Base-by-base conservation (phyloP, 2,888 invertebrate genomes). In the Cordilura impudica region DNA sequence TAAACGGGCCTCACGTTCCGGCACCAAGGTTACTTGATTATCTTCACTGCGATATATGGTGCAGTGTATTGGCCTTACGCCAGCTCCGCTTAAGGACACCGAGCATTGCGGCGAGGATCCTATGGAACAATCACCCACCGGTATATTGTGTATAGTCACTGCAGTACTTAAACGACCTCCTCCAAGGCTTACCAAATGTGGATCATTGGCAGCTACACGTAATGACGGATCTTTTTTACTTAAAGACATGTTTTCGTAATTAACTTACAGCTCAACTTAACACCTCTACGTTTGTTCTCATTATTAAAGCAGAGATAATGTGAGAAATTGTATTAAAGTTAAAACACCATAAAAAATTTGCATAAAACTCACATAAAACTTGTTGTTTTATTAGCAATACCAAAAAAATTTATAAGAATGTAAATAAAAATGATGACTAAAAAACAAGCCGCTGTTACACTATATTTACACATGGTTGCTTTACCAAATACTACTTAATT, bases 151-250 rank as follows among this genome's bases (percentile, higher is more conserved):
- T 83, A 97, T 92, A 26, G 97, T 97, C 85, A 97, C 96, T 14
- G 96, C 96, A 29, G 97, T 97, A 90, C 96, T 97, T 78, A 97
- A 92, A 81, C 97, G 92, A 73, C 96, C 97, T 82, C 96, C 95
- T 81, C 97, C 97, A 87, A 97, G 93, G 90, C 96, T 97, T 87
- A 97, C 96, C 88, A 97, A 93, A 90, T 97, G 97, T 31, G 97
- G 97, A 83, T 94, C 93, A 89, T 96, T 96, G 81, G 96, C 94
- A 82, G 92, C 92, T 88, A 93, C 93, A 87, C 93, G 92, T 90
- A 84, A 90, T 74, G 87, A 87, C 72, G 88, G 89, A 86, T 89
- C 90, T 83, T 90, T 89, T 84, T 88, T 88, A 18, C 53, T 60
- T 82, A 89, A 84, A 83, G 89, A 89, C 89, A 89, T 89, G 12